Conservation (phyloP, 2,797 vertebrate species). For the Gadopsis marmoratus region DNA sequence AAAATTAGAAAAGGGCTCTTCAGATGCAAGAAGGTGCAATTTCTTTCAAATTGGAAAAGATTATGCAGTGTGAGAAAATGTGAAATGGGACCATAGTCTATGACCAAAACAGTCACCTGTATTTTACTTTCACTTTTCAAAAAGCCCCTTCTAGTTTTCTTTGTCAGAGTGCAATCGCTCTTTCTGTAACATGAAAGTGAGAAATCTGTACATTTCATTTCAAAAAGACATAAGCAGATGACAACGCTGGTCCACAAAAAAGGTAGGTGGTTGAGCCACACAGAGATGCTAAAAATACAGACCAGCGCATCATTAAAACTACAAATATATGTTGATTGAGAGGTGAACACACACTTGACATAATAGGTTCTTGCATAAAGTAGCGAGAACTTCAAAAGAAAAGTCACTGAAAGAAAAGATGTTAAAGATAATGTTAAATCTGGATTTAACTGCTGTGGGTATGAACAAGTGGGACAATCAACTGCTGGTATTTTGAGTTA, state of each 20-base stretch:
- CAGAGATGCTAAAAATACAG: background rate
- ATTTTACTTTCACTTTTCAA: background rate
- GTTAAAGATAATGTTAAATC: background rate
- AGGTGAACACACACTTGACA: background rate
- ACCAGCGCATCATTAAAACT: constrained; percentile 10
- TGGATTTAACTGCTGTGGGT: background rate
- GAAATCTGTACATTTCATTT: constrained; percentile 1
- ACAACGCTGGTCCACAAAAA: background rate
- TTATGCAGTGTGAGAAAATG: background rate
- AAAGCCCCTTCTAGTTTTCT: background rate
- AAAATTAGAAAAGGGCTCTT: background rate
- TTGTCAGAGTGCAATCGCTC: too few species aligned
- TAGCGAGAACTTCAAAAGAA: background rate
- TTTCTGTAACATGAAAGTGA: background rate
- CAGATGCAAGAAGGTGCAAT: background rate
- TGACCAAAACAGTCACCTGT: background rate
- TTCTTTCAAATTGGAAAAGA: background rate
- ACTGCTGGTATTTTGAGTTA: background rate
- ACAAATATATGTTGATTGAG: background rate
- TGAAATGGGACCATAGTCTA: background rate
- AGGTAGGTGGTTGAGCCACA: background rate
- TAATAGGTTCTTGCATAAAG: background rate
- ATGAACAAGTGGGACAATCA: background rate
- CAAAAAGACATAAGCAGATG: background rate
- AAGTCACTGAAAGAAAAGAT: background rate